Conservation (phyloP, 1,140 invertebrate species). For the Galleria mellonella region DNA sequence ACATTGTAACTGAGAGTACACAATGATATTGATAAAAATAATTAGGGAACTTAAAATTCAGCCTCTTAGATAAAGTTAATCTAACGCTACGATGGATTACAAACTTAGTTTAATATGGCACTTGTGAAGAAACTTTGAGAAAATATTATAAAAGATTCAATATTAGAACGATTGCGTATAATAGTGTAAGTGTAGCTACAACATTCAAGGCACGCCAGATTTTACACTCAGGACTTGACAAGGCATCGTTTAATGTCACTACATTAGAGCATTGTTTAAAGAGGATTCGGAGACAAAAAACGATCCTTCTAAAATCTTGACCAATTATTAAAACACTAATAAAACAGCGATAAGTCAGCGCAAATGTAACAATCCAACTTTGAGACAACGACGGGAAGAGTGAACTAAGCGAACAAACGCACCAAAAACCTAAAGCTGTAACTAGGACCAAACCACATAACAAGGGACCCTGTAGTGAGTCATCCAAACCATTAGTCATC, state of each 20-base stretch:
- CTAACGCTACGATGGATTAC: too few species aligned
- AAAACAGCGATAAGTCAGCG: constrained; percentile 7
- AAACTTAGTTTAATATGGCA: neutral
- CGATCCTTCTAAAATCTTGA: too few species aligned
- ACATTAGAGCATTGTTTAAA: too few species aligned
- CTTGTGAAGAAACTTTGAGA: neutral
- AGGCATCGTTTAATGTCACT: too few species aligned
- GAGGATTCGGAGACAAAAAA: too few species aligned
- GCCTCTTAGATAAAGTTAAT: too few species aligned
- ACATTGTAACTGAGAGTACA: too few species aligned
- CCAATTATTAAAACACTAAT: neutral
- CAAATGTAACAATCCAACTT: constrained; percentile 5
- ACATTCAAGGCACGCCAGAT: constrained; percentile 9
- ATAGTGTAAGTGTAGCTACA: constrained; percentile 8
- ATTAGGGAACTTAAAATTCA: too few species aligned
- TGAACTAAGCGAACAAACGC: constrained; percentile 7
- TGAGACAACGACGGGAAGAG: constrained; percentile 7
- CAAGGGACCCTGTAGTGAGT: neutral
- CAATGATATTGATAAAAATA: too few species aligned
- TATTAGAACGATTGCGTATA: too few species aligned
- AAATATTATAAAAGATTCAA: too few species aligned
- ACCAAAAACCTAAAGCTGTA: constrained; percentile 10
- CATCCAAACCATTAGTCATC: neutral
- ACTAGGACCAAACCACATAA: constrained; percentile 12
- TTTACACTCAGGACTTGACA: too few species aligned